Evolutionary conservation across 1,140 invertebrate species (phyloP).

Genomic region (Andricus grossulariae): DNA sequence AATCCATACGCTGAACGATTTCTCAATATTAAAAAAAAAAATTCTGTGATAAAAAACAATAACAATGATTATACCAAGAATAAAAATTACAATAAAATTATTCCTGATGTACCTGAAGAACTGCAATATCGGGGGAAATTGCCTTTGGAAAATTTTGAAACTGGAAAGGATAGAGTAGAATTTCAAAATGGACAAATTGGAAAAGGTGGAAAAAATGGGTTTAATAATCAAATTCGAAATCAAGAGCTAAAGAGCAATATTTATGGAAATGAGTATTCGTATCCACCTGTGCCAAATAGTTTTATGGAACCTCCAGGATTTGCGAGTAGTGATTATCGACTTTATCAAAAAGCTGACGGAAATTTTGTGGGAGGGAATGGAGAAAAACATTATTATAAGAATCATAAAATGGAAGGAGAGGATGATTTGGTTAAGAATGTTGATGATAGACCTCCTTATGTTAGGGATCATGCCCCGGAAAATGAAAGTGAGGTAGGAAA

Average conservation of each 20-base stretch:
- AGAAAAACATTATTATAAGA: conserved; percentile 17
- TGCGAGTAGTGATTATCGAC: conserved; percentile 33
- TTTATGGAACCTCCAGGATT: conserved; percentile 48
- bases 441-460: conserved; percentile 46
- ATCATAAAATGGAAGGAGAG: conserved; percentile 45
- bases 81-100: not conserved
- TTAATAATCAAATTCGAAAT: too few species aligned
- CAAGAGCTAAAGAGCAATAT: not conserved
- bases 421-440: conserved; percentile 39
- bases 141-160: not conserved
- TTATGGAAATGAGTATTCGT: not conserved
- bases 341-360: conserved; percentile 24
- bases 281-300: conserved; percentile 9
- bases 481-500: conserved; percentile 34
- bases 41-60: not conserved
- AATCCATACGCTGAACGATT: conserved; percentile 1
- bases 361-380: conserved; percentile 27
- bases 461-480: conserved; percentile 63
- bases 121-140: too few species aligned
- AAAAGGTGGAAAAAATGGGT: too few species aligned
- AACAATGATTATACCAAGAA: not conserved
- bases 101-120: not conserved
- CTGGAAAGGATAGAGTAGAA: not conserved
- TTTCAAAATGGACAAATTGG: not conserved
- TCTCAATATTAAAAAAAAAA: not conserved